These are phyloP conservation scores for Rhyacophila brunnea DNA, from an alignment of 1,140 invertebrate genomes.

Conservation along the genomic window DNA sequence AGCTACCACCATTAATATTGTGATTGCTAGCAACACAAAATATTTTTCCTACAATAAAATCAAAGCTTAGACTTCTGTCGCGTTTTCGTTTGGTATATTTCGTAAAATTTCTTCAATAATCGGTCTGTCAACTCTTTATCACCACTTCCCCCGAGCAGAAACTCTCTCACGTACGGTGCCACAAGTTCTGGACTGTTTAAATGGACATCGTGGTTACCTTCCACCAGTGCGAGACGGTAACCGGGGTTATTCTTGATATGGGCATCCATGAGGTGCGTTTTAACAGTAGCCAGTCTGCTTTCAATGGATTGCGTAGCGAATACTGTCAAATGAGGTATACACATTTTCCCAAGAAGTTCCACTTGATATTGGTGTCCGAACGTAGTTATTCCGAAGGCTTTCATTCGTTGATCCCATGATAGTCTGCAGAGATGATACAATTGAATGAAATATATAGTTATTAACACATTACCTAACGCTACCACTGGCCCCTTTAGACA, in stretches of 20 bases:
- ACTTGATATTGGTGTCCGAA: constrained; percentile 14
- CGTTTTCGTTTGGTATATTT: no score
- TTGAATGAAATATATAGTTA: no score
- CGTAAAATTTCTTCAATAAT: no score
- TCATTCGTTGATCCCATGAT: constrained; percentile 31
- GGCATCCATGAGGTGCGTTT: constrained; percentile 3
- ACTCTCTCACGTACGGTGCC: constrained; percentile 7
- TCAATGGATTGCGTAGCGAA: constrained; percentile 14
- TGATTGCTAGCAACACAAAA: no score
- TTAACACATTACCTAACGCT: no score
- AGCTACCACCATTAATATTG: no score
- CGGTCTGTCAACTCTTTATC: background rate
- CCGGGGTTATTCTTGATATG: constrained; percentile 21
- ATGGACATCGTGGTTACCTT: constrained; percentile 32
- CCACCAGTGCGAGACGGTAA: constrained; percentile 23
- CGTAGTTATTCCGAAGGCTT: constrained; percentile 3
- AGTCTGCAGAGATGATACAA: constrained; percentile 15
- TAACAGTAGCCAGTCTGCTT: background rate
- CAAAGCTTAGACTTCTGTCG: no score
- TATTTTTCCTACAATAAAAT: no score
- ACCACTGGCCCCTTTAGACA: no score
- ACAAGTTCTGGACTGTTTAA: constrained; percentile 20
- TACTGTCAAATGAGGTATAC: constrained; percentile 21
- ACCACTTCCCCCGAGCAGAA: constrained; percentile 12
- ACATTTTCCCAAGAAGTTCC: constrained; percentile 12